Base-by-base conservation (phyloP, 2,888 invertebrate species). In the Eurois occulta region DNA sequence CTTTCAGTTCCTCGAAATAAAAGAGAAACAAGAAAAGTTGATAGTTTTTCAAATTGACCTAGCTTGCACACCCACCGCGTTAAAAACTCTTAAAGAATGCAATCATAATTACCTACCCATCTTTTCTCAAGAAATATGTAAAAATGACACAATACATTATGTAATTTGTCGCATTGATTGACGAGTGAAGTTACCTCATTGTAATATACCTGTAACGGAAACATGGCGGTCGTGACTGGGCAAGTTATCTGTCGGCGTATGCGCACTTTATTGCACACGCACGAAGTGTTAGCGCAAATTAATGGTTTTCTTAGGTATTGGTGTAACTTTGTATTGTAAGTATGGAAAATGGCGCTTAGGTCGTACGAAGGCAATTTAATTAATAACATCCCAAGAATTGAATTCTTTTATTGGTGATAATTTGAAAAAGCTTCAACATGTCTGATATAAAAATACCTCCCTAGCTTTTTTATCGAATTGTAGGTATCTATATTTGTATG, bases 211-310 rank as follows among this genome's bases (percentile, higher is more conserved):
- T 71, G 58, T 67, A 77, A 71, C 72, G 83, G 83, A 83, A 84
- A 81, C 84, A 76, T 70, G 70, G 2, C n/a, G n/a, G 11, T 81
- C 83, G 83, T 83, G 83, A 83, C 84, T 64, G 58, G 21, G 35
- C 62, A 68, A 1, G 38, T 52, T 77, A 81, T 84, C 83, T 81
- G 83, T 83, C 81, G 81, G 81, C 77, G 69, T 41, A 11, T 65
- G 64, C 66, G 64, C 55, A 68, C 35, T 84, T 83, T 84, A 83
- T 83, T 81, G 35, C 70, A 35, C 64, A 81, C 84, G 77, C 84
- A 84, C 72, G 72, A 80, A 55, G 78, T 66, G 75, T 75, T 64
- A 64, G 58, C 71, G 82, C 79, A 82, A 82, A 83, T 74, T 73
- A 83, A 83, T 81, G 67, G 55, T 67, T 78, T 73, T 70, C 78